A percentile compares a stretch with the other conserved stretches of the same genome.
These are phyloP conservation scores for Petrophora chlorosata DNA, from an alignment of 2,888 invertebrate species.

Conservation along the genomic window DNA sequence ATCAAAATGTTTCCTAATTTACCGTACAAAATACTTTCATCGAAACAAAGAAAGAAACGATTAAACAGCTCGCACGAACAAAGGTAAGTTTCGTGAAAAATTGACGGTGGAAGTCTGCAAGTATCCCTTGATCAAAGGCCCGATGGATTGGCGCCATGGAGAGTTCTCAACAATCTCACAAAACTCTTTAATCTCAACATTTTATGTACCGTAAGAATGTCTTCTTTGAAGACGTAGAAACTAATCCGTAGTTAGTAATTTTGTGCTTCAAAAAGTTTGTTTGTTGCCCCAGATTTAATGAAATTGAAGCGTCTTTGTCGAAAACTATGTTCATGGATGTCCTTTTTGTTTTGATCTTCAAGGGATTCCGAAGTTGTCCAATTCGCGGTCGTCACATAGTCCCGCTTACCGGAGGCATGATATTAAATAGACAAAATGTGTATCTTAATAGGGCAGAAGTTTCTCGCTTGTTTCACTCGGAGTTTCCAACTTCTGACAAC, in stretches of 20 bases:
- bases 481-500: constrained; percentile 77
- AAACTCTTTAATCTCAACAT: constrained; percentile 56
- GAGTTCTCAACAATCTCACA: constrained; percentile 49
- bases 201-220: constrained; percentile 75
- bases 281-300: constrained; percentile 63
- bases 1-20: constrained; percentile 58
- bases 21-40: constrained; percentile 52
- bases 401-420: constrained; percentile 45
- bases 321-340: constrained; percentile 58
- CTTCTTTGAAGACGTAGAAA: constrained; percentile 71
- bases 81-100: constrained; percentile 59
- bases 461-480: constrained; percentile 65
- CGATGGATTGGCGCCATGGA: constrained; percentile 50
- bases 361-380: constrained; percentile 36
- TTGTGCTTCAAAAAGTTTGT: constrained; percentile 55
- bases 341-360: constrained; percentile 41
- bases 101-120: constrained; percentile 59
- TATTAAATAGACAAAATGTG: constrained; percentile 69
- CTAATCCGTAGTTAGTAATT: constrained; percentile 71
- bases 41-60: constrained; percentile 57
- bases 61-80: constrained; percentile 57
- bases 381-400: constrained; percentile 40
- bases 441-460: constrained; percentile 71
- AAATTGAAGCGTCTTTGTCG: constrained; percentile 58
- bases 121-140: constrained; percentile 69